Evolutionary conservation across 2,113 vertebrate genomes (phyloP), one percentile per base, ranked within the genome.

Genomic region (Synodontis membranacea): DNA sequence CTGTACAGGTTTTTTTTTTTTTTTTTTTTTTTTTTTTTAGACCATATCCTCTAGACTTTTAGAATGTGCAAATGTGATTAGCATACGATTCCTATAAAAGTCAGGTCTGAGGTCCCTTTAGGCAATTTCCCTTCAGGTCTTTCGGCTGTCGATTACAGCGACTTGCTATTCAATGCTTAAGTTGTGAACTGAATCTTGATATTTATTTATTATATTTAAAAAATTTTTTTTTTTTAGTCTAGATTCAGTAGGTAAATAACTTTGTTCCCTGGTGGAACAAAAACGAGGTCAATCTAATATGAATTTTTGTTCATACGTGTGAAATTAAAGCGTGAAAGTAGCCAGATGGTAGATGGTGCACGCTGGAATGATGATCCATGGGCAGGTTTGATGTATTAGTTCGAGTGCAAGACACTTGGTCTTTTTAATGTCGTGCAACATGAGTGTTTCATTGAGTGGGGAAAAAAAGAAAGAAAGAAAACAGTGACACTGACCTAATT

Each of bases 261-360:
- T 52, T 75, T 46, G 34, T 70, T 75, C 42, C 25, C 11, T 31
- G 44, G 28, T 50, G 76, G 58, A 66, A 75, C 31, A 23, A 72
- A 88, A 89, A 89, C 88, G 42, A 89, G 80, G 80, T 86, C 72
- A 74, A 81, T 89, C 84, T 86, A 81, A 64, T 86, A 52, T 21
- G 31, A 78, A 52, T 11, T 80, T 74, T 75, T 48, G 39, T 70
- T 78, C 44, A 42, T 56, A 46, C 75, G 21, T 23, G 80, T 89
- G 70, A 58, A 75, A 89, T 87, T 56, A 80, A 76, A 39, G 9
- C 80, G 15, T 60, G n/a, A 58, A 76, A 62, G 56, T 31, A 56
- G 12, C 72, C 21, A 56, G 58, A 46, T 52, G 19, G 11, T 37
- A 31, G 75, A 62, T 2, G 31, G 31, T 6, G 50, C 44, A 23